Evolutionary conservation across 37 sponge, comb jelly and placozoan species (phyloP), one percentile per base, ranked within the genome.

Genomic region (Agelas oroides): DNA sequence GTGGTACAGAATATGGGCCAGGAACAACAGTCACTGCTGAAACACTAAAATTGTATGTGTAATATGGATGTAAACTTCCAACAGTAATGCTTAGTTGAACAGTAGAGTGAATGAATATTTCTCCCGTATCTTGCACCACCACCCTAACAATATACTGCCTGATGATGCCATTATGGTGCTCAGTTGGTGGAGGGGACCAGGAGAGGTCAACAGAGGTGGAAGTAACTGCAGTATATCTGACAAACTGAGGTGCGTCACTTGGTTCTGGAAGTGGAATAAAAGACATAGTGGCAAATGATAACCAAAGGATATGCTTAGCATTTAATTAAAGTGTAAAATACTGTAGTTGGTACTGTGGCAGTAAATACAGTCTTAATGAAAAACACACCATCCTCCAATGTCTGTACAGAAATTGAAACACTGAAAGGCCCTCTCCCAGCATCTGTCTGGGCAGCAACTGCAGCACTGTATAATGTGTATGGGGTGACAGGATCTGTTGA

Each of bases 371-470:
- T n/a, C n/a, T n/a, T n/a, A n/a, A n/a, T n/a, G n/a, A n/a, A n/a
- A n/a, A n/a, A n/a, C n/a, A n/a, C 12, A 80, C 81, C 81, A 67
- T 67, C 70, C 52, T 64, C 68, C 24, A 64, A 27, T 25, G 81
- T 80, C 25, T 68, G 81, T 3, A 64, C 56, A 68, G 46, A 40
- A 34, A 69, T n/a, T 20, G 38, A 14, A 25, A 23, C 39, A 52
- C 81, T 80, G 81, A 70, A 80, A 25, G 81, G 81, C 27, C 81
- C 81, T 30, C 17, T 64, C 15, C 81, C 81, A 46, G 53, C 31
- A 11, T 21, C 24, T 17, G 81, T 80, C 35, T 68, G 53, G 14
- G 79, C 79, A 61, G 79, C 79, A 32, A 78, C 79, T 8, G 24
- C 53, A 57, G 65, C 61, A 24, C 18, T 40, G 34, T 78, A 78